Evolutionary conservation across 2,113 vertebrate genomes (phyloP).

Genomic region (Oncorhynchus kisutch): DNA sequence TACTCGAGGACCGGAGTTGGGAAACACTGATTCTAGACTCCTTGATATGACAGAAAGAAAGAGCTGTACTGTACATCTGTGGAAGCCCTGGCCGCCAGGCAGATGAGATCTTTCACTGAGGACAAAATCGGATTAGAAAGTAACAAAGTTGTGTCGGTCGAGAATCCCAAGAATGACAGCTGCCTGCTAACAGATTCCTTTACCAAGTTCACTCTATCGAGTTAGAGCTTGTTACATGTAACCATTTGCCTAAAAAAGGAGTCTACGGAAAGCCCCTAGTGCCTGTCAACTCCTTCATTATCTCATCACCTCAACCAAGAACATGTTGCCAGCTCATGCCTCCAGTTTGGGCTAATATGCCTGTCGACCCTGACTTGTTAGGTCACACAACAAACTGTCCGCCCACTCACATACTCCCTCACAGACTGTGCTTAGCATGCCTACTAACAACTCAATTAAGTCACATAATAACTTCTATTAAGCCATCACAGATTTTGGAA

Average conservation of each 20-base stretch:
- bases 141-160: neutral
- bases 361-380: slow-evolving; percentile 9
- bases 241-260: neutral
- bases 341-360: slow-evolving; percentile 20
- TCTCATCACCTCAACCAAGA: neutral
- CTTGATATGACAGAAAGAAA: neutral
- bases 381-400: neutral
- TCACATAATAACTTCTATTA: neutral
- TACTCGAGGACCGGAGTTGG: too few relatives aligned
- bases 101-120: neutral
- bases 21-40: neutral
- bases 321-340: neutral
- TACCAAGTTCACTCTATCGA: slow-evolving; percentile 20
- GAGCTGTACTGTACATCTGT: neutral
- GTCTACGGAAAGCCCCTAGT: neutral
- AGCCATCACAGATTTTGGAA: neutral
- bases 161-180: slow-evolving; percentile 7
- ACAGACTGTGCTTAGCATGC: neutral
- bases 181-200: neutral
- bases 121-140: neutral
- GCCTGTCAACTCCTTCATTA: neutral
- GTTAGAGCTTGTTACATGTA: slow-evolving; percentile 15
- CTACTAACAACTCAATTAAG: neutral
- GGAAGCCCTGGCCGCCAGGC: neutral
- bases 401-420: neutral